These are phyloP conservation scores for Subanguina moxae DNA, from an alignment of 1,140 invertebrate species.

Conservation along the genomic window DNA sequence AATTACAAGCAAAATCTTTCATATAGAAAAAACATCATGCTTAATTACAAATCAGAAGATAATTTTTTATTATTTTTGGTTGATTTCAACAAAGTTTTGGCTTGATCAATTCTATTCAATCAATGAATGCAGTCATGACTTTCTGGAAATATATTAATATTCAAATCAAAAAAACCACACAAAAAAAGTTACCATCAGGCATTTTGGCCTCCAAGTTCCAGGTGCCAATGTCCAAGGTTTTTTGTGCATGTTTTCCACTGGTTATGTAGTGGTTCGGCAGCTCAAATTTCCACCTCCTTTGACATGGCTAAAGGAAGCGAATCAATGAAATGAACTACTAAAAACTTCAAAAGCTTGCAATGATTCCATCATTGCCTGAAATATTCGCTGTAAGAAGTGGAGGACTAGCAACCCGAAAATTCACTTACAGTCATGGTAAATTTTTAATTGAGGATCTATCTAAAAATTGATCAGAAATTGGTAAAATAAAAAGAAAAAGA, in stretches of 20 bases:
- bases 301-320: slow-evolving; percentile 50
- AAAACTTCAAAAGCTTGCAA: slow-evolving; percentile 26
- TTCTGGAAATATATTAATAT: slow-evolving; percentile 25
- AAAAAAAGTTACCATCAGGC: slow-evolving; percentile 26
- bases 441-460: slow-evolving; percentile 57
- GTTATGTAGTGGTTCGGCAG: slow-evolving; percentile 57
- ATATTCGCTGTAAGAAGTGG: slow-evolving; percentile 3
- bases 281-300: slow-evolving; percentile 59
- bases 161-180: slow-evolving; percentile 8
- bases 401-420: background rate
- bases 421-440: slow-evolving; percentile 30
- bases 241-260: slow-evolving; percentile 38
- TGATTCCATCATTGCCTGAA: slow-evolving; percentile 56
- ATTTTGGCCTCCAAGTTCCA: slow-evolving; percentile 58
- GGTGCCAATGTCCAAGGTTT: slow-evolving; percentile 54
- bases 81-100: background rate
- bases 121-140: slow-evolving; percentile 52
- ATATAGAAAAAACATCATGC: too few species aligned
- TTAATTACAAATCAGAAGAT: background rate
- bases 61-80: background rate
- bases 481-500: background rate
- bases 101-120: background rate
- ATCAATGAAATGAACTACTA: background rate
- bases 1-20: too few species aligned
- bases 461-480: background rate